phyloP scores from a whole-genome alignment of 2,888 invertebrate genomes.

The Diploptera punctata region DNA sequence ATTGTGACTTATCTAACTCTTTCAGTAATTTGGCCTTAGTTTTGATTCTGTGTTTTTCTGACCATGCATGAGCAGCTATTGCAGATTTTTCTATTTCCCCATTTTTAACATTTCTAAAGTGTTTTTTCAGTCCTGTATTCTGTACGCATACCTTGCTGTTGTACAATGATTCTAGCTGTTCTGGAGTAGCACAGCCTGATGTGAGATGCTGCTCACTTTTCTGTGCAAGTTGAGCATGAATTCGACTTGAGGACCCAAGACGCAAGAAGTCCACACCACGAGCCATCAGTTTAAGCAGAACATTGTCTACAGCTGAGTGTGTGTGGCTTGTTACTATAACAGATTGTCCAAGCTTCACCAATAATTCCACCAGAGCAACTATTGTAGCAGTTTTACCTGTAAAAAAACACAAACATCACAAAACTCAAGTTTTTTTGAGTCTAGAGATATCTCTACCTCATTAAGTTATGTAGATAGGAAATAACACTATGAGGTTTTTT shows the following conservation, averaged over 20 bases:
- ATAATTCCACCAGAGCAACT: slow-evolving; percentile 80
- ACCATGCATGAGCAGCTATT: too few species aligned
- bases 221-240: background rate
- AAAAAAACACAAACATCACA: slow-evolving; percentile 41
- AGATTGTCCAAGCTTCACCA: slow-evolving; percentile 71
- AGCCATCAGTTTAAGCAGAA: slow-evolving; percentile 52
- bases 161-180: slow-evolving; percentile 37
- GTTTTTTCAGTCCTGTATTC: too few species aligned
- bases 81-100: too few species aligned
- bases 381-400: slow-evolving; percentile 95
- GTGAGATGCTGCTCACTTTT: slow-evolving; percentile 62
- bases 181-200: slow-evolving; percentile 62
- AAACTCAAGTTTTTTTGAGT: too few species aligned
- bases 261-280: slow-evolving; percentile 18
- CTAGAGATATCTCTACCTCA: too few species aligned
- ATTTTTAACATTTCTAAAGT: too few species aligned
- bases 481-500: too few species aligned
- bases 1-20: too few species aligned
- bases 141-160: slow-evolving; percentile 28
- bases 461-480: too few species aligned
- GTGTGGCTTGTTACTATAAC: slow-evolving; percentile 94
- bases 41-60: too few species aligned
- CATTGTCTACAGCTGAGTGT: slow-evolving; percentile 95
- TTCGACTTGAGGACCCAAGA: slow-evolving; percentile 14
- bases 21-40: too few species aligned